Evolutionary conservation across 2,888 invertebrate genomes (phyloP).

Genomic region (Hecatera dysodea): DNA sequence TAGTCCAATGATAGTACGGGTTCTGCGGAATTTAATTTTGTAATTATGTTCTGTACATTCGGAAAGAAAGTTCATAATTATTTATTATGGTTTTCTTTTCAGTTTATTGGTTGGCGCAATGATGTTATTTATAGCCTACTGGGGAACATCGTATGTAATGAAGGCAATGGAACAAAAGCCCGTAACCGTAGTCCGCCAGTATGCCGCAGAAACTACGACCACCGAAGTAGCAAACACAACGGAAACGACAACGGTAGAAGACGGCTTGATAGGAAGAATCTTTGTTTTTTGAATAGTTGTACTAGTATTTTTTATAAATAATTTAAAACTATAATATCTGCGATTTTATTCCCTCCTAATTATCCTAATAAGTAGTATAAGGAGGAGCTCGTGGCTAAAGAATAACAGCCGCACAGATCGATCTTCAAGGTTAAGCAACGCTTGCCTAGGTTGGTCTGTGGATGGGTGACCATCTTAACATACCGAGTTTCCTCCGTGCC

Average conservation of each 20-base stretch:
- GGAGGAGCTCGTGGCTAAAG: too few relatives aligned
- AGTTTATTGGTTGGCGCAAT: constrained; percentile 43
- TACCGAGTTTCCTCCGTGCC: too few relatives aligned
- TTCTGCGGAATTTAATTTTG: background rate
- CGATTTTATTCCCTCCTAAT: constrained; percentile 8
- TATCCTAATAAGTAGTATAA: background rate
- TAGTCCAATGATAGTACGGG: too few relatives aligned
- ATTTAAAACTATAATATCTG: background rate
- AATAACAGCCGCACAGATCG: too few relatives aligned
- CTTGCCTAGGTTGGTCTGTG: too few relatives aligned
- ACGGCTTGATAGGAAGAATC: too few relatives aligned
- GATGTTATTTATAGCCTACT: constrained; percentile 41
- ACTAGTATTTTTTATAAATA: background rate
- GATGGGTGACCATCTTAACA: too few relatives aligned
- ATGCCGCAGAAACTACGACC: background rate
- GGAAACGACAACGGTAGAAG: accelerated
- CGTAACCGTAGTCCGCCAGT: accelerated
- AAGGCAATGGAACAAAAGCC: accelerated
- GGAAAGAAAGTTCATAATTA: background rate
- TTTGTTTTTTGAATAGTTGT: too few relatives aligned
- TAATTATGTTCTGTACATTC: background rate
- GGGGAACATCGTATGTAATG: constrained; percentile 14
- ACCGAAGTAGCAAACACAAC: background rate
- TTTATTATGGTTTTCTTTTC: constrained; percentile 15
- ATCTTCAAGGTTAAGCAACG: too few relatives aligned